A percentile compares a stretch with the other conserved stretches of the same genome.
These are phyloP conservation scores for Drosophila cracens DNA, from an alignment of 2,888 invertebrate species.

Conservation along the genomic window DNA sequence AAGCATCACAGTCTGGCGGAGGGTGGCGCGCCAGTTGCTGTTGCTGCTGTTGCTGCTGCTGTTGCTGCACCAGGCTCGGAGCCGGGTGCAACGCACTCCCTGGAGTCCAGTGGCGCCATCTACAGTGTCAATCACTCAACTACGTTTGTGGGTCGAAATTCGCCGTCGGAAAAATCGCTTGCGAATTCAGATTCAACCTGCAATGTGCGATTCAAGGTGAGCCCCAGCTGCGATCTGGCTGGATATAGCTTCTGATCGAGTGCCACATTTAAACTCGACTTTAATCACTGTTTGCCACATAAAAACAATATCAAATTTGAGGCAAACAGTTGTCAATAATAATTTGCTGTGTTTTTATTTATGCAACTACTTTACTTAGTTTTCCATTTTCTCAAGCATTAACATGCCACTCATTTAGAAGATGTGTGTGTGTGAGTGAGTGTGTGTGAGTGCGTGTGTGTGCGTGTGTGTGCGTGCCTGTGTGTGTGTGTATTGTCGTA, in stretches of 20 bases:
- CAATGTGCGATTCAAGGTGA: constrained; percentile 85
- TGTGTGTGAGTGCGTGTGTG: constrained; percentile 2
- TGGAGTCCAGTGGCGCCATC: constrained; percentile 61
- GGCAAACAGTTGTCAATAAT: constrained; percentile 52
- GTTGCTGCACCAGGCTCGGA: constrained; percentile 38
- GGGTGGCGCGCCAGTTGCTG: constrained; percentile 80
- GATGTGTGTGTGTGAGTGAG: background rate
- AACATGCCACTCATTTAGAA: background rate
- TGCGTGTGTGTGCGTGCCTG: constrained; percentile 1
- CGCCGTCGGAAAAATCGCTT: constrained; percentile 84
- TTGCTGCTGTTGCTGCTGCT: constrained; percentile 22
- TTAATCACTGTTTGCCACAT: background rate
- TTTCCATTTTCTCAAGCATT: constrained; percentile 34
- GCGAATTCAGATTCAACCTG: constrained; percentile 84
- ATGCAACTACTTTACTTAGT: constrained; percentile 23
- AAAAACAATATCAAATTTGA: background rate
- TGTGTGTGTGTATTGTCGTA: constrained; percentile 22
- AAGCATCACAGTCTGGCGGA: constrained; percentile 87
- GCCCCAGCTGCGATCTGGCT: constrained; percentile 10
- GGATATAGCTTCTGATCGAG: constrained; percentile 2
- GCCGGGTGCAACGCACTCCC: constrained; percentile 41
- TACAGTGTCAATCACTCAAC: constrained; percentile 55
- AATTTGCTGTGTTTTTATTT: constrained; percentile 64
- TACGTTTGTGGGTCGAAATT: constrained; percentile 77
- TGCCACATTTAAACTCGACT: background rate